Percentiles rank a stretch among this genome's conserved stretches.
phyloP scores from a whole-genome alignment of 2,888 invertebrate species.

The Lymantria monacha region DNA sequence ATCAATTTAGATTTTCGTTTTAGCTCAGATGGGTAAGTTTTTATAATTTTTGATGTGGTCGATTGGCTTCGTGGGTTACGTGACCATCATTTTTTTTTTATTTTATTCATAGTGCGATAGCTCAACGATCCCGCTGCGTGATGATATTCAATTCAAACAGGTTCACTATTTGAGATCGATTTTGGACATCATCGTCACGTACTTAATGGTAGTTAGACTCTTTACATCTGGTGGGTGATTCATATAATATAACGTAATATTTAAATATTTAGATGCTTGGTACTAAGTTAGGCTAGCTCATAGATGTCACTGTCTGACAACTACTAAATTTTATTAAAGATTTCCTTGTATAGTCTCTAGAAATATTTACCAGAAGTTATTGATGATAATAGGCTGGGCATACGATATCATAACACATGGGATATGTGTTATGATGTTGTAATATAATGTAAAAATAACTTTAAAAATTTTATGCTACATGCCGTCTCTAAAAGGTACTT shows the following conservation, averaged over 20 bases:
- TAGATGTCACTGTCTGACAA: no score
- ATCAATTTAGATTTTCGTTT: conserved; percentile 53
- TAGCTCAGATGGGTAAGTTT: conserved; percentile 64
- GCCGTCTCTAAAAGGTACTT: no score
- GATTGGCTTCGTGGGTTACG: conserved; percentile 66
- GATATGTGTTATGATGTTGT: no score
- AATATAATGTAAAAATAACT: no score
- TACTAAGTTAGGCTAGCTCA: not conserved
- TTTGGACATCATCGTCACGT: conserved; percentile 54
- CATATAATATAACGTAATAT: conserved; percentile 3
- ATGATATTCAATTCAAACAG: conserved; percentile 67
- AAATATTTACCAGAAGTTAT: no score
- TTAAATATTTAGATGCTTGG: conserved; percentile 1
- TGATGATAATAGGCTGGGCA: no score
- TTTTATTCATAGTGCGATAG: conserved; percentile 36
- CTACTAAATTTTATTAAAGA: no score
- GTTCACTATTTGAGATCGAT: conserved; percentile 52
- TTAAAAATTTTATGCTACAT: no score
- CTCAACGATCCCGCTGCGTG: conserved; percentile 52
- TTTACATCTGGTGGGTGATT: conserved; percentile 7
- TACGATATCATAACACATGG: no score
- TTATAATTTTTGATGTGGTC: conserved; percentile 63
- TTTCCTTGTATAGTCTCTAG: no score
- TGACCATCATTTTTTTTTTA: conserved; percentile 64
- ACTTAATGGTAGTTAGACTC: conserved; percentile 38